Percentiles rank a stretch among this genome's conserved stretches.
Evolutionary conservation across 2,888 invertebrate species (phyloP).

Genomic region (Drosophila paramelanica): DNA sequence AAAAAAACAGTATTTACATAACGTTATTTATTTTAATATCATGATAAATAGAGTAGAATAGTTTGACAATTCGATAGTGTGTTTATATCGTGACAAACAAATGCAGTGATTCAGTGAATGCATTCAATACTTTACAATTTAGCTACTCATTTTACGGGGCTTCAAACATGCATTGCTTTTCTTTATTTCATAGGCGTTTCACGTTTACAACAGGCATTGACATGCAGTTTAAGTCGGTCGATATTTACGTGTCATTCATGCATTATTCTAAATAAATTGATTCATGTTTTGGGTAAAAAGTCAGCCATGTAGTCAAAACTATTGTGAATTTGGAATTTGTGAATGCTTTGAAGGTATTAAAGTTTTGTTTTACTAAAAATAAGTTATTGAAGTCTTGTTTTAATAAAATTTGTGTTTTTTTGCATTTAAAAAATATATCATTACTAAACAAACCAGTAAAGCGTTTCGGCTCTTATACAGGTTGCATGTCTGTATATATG

Average conservation of each 20-base stretch:
- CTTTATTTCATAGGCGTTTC: constrained; percentile 5
- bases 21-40: constrained; percentile 54
- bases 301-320: constrained; percentile 29
- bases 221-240: constrained; percentile 34
- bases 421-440: not conserved
- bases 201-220: constrained; percentile 36
- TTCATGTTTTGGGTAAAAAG: not conserved
- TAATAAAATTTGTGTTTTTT: not conserved
- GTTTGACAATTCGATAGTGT: constrained; percentile 47
- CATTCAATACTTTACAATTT: constrained; percentile 21
- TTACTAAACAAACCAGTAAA: too few relatives aligned
- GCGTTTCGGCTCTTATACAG: not conserved
- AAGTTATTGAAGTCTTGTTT: too few relatives aligned
- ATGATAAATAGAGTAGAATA: constrained; percentile 41
- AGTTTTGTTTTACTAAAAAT: not conserved
- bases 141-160: constrained; percentile 29
- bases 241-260: constrained; percentile 26
- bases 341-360: too few relatives aligned
- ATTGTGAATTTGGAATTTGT: not conserved
- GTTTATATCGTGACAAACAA: constrained; percentile 18
- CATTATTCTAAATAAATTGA: not conserved
- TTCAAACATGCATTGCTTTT: constrained; percentile 26
- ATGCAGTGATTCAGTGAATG: constrained; percentile 49
- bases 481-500: not conserved
- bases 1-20: constrained; percentile 69